Base-by-base conservation (phyloP, 2,797 vertebrate genomes). In the Hafferia zeledoni region DNA sequence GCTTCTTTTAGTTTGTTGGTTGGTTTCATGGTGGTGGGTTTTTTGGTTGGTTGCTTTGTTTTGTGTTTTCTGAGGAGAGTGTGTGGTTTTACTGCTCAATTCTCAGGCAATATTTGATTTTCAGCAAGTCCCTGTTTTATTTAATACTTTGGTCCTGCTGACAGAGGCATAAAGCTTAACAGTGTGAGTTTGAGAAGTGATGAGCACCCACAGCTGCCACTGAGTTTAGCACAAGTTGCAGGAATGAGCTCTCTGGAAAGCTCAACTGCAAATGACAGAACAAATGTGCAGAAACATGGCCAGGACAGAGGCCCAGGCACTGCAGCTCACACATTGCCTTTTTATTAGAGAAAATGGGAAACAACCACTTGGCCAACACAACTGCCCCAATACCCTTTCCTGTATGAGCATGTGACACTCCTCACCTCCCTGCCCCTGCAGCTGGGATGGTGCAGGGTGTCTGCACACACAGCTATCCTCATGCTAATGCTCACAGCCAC, bases 181-280 rank as follows among this genome's bases (percentile, higher is more conserved):
- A 92, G 79, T 43, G 70, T 49, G n/a, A 93, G 43, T 84, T 1
- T 89, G 57, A 78, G 75, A 87, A 92, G 65, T 60, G 87, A 87
- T 86, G 89, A 96, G 79, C 69, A 89, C 65, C 72, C 69, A 81
- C 69, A 91, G 89, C 90, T 93, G 87, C 83, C 93, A 95, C 82
- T 13, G 69, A 83, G 82, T 90, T 83, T 82, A 91, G 84, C 78
- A 85, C n/a, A 95, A 87, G 57, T 55, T 87, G 71, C 69, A 93
- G 70, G 31, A 94, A 90, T 5, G 23, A 93, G 53, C 47, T 83
- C 49, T 55, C 49, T 79, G 70, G 83, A 94, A 96, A 94, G 50
- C 60, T 60, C 52, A 88, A 3, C 70, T 84, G 57, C 57, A 82
- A 83, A 83, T 50, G 67, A 79, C 67, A 89, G n/a, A n/a, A n/a